Evolutionary conservation across 2,888 invertebrate genomes (phyloP), one percentile per base, ranked within the genome.

Genomic region (Rambutsinella grinnellia): DNA sequence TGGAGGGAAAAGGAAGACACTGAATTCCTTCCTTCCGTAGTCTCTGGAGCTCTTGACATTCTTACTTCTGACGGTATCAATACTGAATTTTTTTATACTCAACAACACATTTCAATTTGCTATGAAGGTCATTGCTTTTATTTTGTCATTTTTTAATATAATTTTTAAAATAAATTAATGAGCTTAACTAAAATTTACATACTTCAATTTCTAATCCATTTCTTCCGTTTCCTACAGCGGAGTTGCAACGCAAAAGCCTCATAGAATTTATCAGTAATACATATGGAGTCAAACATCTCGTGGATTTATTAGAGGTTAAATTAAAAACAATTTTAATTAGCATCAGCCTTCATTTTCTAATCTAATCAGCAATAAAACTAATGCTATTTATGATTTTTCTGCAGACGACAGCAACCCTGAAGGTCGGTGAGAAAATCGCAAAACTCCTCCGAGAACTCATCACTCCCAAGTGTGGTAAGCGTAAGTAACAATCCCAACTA

Each of bases 401-500:
- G 2, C 36, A 61, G 67, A 13, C 56, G 15, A 49, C 71, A 0
- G 49, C 57, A 1, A 19, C 24, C 0, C 36, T 46, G 27, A 71
- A 67, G 24, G 57, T 62, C 8, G 67, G 68, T 1, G 72, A 69
- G 2, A 68, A 76, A 57, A 60, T 72, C n/a, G 77, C 79, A 1
- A 70, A 74, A 47, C 56, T 81, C 27, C 36, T 82, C 23, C 75
- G 82, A 3, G 81, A 82, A 56, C 54, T 76, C 54, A 77, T 81
- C 28, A 79, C 76, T 47, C 81, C 78, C 21, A 78, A 79, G 61
- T 72, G 70, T 67, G 79, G 82, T 82, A 68, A 61, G 69, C 61
- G 24, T 46, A 8, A n/a, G n/a, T n/a, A n/a, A n/a, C n/a, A n/a
- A n/a, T n/a, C n/a, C n/a, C n/a, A n/a, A n/a, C n/a, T n/a, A n/a